Percentiles rank a stretch among this genome's conserved stretches.
phyloP scores from a whole-genome alignment of 2,888 invertebrate genomes.

The Apotomis capreana region DNA sequence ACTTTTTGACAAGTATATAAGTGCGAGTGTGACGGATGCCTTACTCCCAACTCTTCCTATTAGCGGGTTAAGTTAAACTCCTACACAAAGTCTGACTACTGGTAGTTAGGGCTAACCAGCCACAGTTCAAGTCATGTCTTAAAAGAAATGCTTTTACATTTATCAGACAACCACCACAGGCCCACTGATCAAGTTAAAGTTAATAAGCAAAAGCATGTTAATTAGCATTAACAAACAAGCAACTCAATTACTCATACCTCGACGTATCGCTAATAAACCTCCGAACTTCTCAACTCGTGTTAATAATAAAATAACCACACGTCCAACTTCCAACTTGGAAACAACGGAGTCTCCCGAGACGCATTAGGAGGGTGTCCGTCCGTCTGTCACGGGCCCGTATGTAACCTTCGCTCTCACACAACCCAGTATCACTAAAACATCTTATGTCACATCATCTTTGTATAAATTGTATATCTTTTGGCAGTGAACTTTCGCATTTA shows the following conservation, averaged over 20 bases:
- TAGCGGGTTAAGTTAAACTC: too few relatives aligned
- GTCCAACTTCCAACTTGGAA: conserved; percentile 20
- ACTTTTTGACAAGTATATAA: too few relatives aligned
- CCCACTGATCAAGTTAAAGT: not conserved
- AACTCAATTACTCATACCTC: not conserved
- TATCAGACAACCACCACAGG: too few relatives aligned
- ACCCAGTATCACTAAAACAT: not conserved
- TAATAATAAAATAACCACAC: conserved; percentile 34
- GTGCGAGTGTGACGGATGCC: too few relatives aligned
- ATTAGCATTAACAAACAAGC: not conserved
- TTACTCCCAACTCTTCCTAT: too few relatives aligned
- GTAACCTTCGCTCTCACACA: conserved; percentile 2
- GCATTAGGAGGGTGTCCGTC: conserved; percentile 27
- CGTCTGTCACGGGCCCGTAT: conserved; percentile 22
- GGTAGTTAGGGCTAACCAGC: too few relatives aligned
- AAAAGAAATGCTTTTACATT: too few relatives aligned
- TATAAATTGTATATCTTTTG: not conserved
- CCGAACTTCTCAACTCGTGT: conserved; percentile 11
- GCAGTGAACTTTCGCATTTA: conserved; percentile 4
- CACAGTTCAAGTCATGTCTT: too few relatives aligned
- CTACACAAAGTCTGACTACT: too few relatives aligned
- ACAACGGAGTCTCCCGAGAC: not conserved
- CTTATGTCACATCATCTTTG: not conserved
- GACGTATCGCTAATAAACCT: conserved; percentile 13
- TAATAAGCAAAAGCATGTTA: not conserved